These are phyloP conservation scores for Muscina levida DNA, from an alignment of 2,888 invertebrate species.

Conservation along the genomic window DNA sequence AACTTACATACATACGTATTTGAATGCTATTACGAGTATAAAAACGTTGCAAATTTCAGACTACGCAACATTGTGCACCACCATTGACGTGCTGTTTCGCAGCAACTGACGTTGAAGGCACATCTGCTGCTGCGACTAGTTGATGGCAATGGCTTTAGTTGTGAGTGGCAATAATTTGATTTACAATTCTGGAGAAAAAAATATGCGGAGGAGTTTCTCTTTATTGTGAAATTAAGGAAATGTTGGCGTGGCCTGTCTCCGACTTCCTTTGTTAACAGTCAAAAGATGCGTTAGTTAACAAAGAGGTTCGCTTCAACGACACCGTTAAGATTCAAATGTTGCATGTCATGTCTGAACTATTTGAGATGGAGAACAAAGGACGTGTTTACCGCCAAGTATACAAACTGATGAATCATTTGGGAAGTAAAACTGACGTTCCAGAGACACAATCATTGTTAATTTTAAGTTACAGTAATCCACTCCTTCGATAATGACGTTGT, in stretches of 20 bases:
- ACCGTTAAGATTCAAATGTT: neutral
- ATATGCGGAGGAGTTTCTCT: slow-evolving; percentile 52
- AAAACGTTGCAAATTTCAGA: neutral
- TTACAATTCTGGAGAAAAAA: slow-evolving; percentile 30
- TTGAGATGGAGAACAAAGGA: slow-evolving; percentile 6
- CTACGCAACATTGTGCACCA: neutral
- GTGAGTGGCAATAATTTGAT: slow-evolving; percentile 50
- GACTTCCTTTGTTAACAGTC: slow-evolving; percentile 43
- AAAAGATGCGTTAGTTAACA: slow-evolving; percentile 15
- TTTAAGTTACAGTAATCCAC: too few species aligned
- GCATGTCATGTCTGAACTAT: neutral
- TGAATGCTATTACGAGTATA: too few species aligned
- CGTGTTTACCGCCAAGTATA: neutral
- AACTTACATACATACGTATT: too few species aligned
- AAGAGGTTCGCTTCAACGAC: neutral
- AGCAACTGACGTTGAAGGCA: neutral
- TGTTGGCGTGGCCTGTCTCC: slow-evolving; percentile 21
- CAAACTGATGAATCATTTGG: neutral
- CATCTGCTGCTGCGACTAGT: neutral
- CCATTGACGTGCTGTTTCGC: neutral
- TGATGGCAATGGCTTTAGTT: neutral
- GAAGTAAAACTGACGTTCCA: neutral
- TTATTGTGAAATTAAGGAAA: slow-evolving; percentile 48
- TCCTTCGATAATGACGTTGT: too few species aligned
- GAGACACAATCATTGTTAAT: too few species aligned